Base-by-base conservation (phyloP, 35 echinoderm and acorn worm genomes). In the Apostichopus japonicus region DNA sequence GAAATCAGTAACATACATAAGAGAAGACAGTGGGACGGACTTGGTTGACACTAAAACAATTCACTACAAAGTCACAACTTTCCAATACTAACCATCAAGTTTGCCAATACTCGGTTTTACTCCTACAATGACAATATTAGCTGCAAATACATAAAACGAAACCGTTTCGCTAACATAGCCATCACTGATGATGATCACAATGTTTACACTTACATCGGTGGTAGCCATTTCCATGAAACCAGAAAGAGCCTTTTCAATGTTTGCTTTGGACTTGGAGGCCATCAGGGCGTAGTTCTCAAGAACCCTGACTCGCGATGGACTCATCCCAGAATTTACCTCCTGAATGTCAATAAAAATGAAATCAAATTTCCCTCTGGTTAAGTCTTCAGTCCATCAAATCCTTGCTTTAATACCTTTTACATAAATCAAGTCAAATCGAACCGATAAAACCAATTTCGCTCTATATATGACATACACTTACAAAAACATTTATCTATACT, bases 211-310 rank as follows among this genome's bases (percentile, higher is more conserved):
- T 92, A 98, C 96, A 92, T 98, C 96, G 51, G 86, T 83, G 8
- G 92, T 94, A 11, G 96, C 94, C 65, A 95, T 91, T 58, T 98
- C 94, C 96, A 98, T 98, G 70, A 98, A 98, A 72, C 92, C 87
- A 53, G 96, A 87, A n/a, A 98, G 78, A 1, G 96, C 94, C 76
- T 98, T 98, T 84, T 98, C 96, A n/a, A 95, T 98, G 82, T 98
- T 98, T 55, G 94, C 22, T 76, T 98, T 98, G n/a, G 92, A 92
- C 92, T 98, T 98, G 88, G 94, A 92, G 86, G 96, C 94, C 94
- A 98, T 98, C 17, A 98, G 67, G 23, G 91, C 92, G 51, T 93
- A 95, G 24, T 95, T 98, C 84, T 95, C 92, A 77, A 95, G 86
- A 22, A 94, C 92, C 17, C 80, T 65, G 33, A 93, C 92, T 25